These are phyloP conservation scores for Florisuga fusca DNA, from an alignment of 2,797 vertebrate genomes.

Conservation along the genomic window DNA sequence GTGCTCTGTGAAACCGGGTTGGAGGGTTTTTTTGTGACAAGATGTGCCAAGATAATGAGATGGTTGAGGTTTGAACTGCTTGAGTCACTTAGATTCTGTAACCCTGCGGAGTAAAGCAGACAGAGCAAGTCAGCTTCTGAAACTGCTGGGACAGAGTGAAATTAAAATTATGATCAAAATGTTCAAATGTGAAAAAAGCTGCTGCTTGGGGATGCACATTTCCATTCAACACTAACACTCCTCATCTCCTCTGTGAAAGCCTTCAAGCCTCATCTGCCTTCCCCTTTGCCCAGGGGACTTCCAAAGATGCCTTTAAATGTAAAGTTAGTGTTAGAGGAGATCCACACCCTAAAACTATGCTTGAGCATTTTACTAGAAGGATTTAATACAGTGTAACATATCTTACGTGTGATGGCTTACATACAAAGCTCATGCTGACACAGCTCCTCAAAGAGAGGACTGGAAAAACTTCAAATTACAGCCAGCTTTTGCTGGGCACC, in stretches of 20 bases:
- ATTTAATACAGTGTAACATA: background rate
- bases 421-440: background rate
- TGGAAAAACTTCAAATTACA: background rate
- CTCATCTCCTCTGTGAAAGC: background rate
- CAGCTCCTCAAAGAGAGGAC: background rate
- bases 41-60: background rate
- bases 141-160: background rate
- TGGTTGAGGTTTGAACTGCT: background rate
- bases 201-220: background rate
- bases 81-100: background rate
- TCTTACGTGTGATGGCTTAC: background rate
- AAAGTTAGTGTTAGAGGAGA: background rate
- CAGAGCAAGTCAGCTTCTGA: background rate
- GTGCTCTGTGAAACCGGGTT: rapidly evolving
- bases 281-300: background rate
- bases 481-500: background rate
- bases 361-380: background rate
- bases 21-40: rapidly evolving
- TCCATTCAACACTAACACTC: background rate
- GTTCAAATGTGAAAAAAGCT: background rate
- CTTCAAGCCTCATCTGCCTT: background rate
- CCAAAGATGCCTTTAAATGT: background rate
- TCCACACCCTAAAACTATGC: background rate
- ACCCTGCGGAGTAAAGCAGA: background rate
- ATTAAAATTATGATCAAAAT: background rate